Evolutionary conservation across 1,140 invertebrate genomes (phyloP), one percentile per base, ranked within the genome.

Genomic region (Neodiprion lecontei): DNA sequence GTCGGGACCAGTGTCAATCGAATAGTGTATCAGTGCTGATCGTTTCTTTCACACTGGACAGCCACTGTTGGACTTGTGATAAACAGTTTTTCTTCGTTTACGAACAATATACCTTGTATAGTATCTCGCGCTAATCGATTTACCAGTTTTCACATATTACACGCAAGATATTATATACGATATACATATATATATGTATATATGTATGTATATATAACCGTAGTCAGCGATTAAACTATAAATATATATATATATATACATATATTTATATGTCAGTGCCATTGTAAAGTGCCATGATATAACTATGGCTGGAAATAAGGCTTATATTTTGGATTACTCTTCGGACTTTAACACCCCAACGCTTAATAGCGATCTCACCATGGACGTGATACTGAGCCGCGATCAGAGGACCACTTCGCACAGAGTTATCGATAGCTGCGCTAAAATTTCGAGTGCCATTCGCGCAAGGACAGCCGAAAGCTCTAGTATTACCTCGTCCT

Each of bases 381-480:
- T 87, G 83, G 84, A 84, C 74, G 81, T 74, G 49, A 87, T 87
- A 61, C 72, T 88, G 47, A 69, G 1, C 1, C 83, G 87, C 40
- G 87, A 88, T 76, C 86, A 87, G 72, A 84, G 87, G 78, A 88
- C 87, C 67, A 88, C 87, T 2, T 79, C 71, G 7, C 87, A 88
- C 50, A 69, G 84, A 72, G 78, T 88, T 61, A 14, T 14, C 4
- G 53, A 17, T 9, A 17, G n/a, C 5, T 61, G 11, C 11, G 9
- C 3, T 40, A 61, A 61, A 14, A 1, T 61, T 61, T 61, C 11
- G 11, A 17, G 53, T 14, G n/a, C n/a, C 28, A 40, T 40, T 40
- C 28, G 2, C 28, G 28, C 1, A 7, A 61, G 53, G n/a, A 61
- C 53, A 5, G 5, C 53, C 8, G 53, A 7, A 61, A 61, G 28